phyloP scores from a whole-genome alignment of 2,888 invertebrate species.

The Ormyrus rosae region DNA sequence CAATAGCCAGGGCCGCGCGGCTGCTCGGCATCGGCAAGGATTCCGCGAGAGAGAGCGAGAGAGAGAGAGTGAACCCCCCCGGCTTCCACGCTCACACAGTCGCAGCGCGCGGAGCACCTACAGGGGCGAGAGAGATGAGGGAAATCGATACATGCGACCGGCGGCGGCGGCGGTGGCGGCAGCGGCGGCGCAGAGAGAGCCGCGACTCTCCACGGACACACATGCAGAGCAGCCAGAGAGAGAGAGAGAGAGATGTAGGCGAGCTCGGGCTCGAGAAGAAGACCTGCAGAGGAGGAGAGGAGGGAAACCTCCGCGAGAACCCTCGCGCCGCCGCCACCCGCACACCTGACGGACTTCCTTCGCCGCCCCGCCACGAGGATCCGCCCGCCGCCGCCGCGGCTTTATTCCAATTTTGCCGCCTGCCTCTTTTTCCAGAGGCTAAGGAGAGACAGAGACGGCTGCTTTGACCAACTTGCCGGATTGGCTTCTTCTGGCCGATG shows the following conservation, averaged over 20 bases:
- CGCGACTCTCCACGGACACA: background rate
- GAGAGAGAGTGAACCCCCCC: background rate
- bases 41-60: background rate
- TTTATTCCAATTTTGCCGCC: no score
- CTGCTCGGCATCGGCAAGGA: no score
- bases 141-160: conserved; percentile 63
- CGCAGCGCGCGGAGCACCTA: background rate
- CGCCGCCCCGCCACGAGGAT: background rate
- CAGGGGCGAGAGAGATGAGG: conserved; percentile 57
- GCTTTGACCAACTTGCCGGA: background rate
- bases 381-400: background rate
- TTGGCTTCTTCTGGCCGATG: background rate
- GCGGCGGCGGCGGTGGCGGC: conserved; percentile 37
- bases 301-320: conserved; percentile 71
- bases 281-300: conserved; percentile 71
- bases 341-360: conserved; percentile 75
- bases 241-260: background rate
- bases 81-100: background rate
- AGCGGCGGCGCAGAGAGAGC: conserved; percentile 27
- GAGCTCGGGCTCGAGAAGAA: conserved; percentile 62
- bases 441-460: background rate
- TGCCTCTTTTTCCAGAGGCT: background rate
- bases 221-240: background rate
- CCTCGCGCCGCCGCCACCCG: conserved; percentile 60
- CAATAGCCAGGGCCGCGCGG: no score